phyloP scores from a whole-genome alignment of 1,140 invertebrate genomes.

The Eumaeus atala region DNA sequence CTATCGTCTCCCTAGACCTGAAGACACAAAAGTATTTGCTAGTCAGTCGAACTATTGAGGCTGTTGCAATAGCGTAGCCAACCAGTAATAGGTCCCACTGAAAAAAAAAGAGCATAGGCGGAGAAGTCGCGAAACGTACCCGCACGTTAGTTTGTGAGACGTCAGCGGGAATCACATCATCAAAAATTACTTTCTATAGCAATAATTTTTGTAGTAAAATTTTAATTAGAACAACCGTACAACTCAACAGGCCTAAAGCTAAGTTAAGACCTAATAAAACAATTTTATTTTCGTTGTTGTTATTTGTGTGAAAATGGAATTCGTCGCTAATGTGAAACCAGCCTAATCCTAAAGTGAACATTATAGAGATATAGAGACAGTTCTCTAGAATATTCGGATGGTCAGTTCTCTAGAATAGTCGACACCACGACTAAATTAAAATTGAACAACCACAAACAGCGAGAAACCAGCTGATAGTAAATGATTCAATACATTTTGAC shows the following conservation, averaged over 20 bases:
- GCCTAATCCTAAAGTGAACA: slow-evolving; percentile 18
- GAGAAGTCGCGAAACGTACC: no score
- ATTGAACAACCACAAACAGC: slow-evolving; percentile 15
- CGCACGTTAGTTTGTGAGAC: slow-evolving; percentile 14
- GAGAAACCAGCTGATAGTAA: slow-evolving; percentile 15
- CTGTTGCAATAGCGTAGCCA: no score
- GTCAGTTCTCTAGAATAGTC: no score
- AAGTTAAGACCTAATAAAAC: no score
- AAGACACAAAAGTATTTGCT: no score
- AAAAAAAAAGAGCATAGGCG: no score
- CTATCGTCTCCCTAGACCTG: no score
- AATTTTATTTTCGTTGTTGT: no score
- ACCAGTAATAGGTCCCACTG: no score
- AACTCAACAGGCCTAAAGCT: not conserved
- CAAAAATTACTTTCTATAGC: slow-evolving; percentile 18
- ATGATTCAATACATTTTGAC: slow-evolving; percentile 7
- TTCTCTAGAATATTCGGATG: slow-evolving; percentile 10
- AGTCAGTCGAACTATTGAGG: no score
- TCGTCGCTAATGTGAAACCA: slow-evolving; percentile 13
- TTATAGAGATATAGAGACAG: slow-evolving; percentile 15
- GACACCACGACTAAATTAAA: slow-evolving; percentile 11
- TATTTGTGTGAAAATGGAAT: slow-evolving; percentile 9
- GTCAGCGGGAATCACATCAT: slow-evolving; percentile 19
- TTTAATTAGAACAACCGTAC: no score
- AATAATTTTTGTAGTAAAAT: not conserved